Conservation (phyloP, 2,113 vertebrate genomes). For the Rhinoptilus africanus region DNA sequence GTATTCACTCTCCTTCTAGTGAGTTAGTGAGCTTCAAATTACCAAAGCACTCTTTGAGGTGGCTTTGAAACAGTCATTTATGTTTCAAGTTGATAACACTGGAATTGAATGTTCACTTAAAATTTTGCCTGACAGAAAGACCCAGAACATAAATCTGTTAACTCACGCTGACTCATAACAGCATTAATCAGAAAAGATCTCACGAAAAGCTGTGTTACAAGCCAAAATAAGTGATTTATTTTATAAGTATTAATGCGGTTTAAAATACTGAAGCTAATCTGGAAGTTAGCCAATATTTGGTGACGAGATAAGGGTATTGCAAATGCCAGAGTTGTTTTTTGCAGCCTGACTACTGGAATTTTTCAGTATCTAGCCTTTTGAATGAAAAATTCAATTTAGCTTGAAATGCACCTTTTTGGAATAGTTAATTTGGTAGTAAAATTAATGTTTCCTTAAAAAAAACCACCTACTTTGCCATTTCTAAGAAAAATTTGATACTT, state of each 20-base stretch:
- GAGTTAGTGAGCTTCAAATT: neutral
- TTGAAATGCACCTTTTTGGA: neutral
- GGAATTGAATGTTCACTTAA: neutral
- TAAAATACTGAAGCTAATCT: neutral
- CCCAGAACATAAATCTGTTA: neutral
- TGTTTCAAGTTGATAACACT: neutral
- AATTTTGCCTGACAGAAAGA: neutral
- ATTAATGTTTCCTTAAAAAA: neutral
- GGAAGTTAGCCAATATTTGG: neutral
- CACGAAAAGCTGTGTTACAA: neutral
- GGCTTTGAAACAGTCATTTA: neutral
- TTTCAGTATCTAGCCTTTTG: neutral
- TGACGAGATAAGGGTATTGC: neutral
- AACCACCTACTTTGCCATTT: neutral
- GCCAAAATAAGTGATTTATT: neutral
- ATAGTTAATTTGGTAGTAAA: neutral
- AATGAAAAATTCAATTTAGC: neutral
- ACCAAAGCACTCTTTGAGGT: neutral
- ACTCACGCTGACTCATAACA: neutral
- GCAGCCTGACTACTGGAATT: neutral
- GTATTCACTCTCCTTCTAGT: neutral
- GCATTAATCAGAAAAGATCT: neutral
- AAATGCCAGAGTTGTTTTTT: neutral
- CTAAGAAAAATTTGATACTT: neutral
- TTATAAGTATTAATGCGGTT: neutral